phyloP scores from a whole-genome alignment of 1,140 invertebrate species.

The Rhagoletis pomonella region DNA sequence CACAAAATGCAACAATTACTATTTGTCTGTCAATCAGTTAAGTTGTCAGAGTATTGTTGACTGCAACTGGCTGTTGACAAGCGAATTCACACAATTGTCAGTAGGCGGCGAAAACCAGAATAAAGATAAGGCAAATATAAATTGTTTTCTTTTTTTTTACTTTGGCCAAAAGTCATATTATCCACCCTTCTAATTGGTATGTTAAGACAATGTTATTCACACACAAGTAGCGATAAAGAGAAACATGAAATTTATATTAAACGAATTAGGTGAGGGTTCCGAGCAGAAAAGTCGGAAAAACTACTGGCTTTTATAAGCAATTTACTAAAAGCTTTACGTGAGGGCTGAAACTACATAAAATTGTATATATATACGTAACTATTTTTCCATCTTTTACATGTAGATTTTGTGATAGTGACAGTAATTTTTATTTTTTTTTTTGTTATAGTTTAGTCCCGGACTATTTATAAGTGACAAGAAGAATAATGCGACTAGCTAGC shows the following conservation, averaged over 20 bases:
- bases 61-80: conserved; percentile 17
- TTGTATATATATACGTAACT: neutral
- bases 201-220: neutral
- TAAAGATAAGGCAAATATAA: neutral
- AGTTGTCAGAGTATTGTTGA: neutral
- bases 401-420: neutral
- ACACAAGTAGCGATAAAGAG: too few species aligned
- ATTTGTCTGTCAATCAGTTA: neutral
- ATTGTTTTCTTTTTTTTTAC: neutral
- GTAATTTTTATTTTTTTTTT: neutral
- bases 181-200: neutral
- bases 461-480: neutral
- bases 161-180: neutral
- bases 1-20: neutral
- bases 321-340: conserved; percentile 6
- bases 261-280: neutral
- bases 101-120: neutral
- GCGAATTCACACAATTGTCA: conserved; percentile 26
- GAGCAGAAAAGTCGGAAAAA: neutral
- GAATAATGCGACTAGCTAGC: neutral
- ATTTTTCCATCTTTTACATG: too few species aligned
- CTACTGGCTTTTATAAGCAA: neutral
- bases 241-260: conserved; percentile 26
- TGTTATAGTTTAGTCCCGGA: too few species aligned
- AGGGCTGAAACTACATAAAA: conserved; percentile 4